phyloP scores from a whole-genome alignment of 2,888 invertebrate species.

The Pycnomerus fuliginosus region DNA sequence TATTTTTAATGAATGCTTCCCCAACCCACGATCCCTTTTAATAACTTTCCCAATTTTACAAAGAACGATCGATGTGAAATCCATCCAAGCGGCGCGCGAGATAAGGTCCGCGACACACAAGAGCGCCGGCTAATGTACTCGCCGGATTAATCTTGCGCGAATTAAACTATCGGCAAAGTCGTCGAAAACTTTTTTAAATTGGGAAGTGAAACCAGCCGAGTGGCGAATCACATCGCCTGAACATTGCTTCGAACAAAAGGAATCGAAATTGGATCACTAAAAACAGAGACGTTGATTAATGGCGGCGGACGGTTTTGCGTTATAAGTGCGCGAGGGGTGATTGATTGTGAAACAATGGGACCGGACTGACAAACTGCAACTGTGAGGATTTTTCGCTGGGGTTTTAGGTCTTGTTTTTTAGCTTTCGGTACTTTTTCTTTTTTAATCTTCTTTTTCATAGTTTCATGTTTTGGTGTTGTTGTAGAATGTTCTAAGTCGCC shows the following conservation, averaged over 20 bases:
- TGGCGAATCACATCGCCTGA: conserved; percentile 42
- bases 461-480: too few relatives aligned
- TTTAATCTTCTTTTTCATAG: too few relatives aligned
- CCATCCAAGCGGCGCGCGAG: conserved; percentile 6
- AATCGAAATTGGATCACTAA: conserved; percentile 51
- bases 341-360: conserved; percentile 43
- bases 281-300: conserved; percentile 53
- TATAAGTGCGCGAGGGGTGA: conserved; percentile 41
- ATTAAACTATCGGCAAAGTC: conserved; percentile 26
- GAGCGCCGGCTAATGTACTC: conserved; percentile 16
- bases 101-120: conserved; percentile 9
- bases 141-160: conserved; percentile 20
- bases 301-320: conserved; percentile 44
- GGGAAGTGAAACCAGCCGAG: conserved; percentile 37
- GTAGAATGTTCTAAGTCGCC: too few relatives aligned
- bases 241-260: conserved; percentile 47
- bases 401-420: too few relatives aligned
- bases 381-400: too few relatives aligned
- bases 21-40: too few relatives aligned
- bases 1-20: too few relatives aligned
- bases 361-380: conserved; percentile 17
- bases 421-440: too few relatives aligned
- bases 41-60: conserved; percentile 19
- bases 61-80: conserved; percentile 8
- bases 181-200: conserved; percentile 38